Evolutionary conservation across 53 echinoderm and acorn worm genomes (phyloP).

Genomic region (Paracentrotus lividus): DNA sequence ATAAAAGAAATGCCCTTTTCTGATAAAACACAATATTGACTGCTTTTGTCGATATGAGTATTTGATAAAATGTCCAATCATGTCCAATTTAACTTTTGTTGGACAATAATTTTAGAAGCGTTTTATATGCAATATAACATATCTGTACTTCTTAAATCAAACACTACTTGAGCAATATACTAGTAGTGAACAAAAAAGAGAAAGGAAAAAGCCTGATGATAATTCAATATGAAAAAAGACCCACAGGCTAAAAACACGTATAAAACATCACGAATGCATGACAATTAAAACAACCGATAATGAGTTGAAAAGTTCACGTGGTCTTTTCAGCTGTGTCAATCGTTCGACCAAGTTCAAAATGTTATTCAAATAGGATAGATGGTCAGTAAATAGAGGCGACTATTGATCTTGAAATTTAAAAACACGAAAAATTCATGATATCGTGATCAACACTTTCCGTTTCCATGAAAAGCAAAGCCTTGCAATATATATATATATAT

Average conservation of each 20-base stretch:
- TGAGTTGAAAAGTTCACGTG: neutral
- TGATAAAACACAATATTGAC: neutral
- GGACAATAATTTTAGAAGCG: neutral
- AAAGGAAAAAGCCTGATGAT: neutral
- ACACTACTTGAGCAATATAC: neutral
- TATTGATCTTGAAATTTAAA: neutral
- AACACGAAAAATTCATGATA: neutral
- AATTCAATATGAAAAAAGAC: neutral
- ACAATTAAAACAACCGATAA: neutral
- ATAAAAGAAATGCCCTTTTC: neutral
- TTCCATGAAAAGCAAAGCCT: neutral
- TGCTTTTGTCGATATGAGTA: neutral
- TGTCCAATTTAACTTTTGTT: neutral
- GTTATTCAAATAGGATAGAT: neutral
- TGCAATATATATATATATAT: too few relatives aligned
- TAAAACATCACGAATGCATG: neutral
- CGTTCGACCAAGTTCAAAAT: neutral
- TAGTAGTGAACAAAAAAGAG: neutral
- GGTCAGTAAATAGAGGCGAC: neutral
- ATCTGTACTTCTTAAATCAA: neutral
- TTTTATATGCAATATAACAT: too few relatives aligned
- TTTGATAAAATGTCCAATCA: neutral
- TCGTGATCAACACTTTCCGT: neutral
- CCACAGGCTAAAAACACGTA: neutral
- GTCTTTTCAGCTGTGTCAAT: slow-evolving; percentile 1